These are phyloP conservation scores for Microtus oregoni DNA, from an alignment of 2,113 vertebrate genomes.

Conservation along the genomic window DNA sequence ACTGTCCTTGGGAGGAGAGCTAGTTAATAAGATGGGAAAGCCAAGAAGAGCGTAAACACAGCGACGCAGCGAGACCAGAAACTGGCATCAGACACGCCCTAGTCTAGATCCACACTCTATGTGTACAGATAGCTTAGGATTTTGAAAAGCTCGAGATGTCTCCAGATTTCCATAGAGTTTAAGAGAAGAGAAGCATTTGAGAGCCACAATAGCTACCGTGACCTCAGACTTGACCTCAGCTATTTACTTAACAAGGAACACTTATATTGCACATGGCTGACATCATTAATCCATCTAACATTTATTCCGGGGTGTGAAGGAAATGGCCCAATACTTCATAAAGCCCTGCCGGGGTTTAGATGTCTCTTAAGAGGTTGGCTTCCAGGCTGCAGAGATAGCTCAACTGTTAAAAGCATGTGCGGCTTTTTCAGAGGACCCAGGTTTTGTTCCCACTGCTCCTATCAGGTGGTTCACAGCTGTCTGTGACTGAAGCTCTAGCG, in stretches of 20 bases:
- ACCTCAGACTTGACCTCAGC: background rate
- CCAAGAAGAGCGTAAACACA: constrained; percentile 87
- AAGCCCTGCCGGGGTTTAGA: background rate
- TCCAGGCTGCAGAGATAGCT: background rate
- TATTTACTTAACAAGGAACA: background rate
- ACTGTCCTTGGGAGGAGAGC: constrained; percentile 92
- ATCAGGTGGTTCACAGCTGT: background rate
- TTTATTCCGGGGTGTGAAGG: background rate
- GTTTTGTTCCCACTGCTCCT: background rate
- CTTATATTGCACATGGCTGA: background rate
- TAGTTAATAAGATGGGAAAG: constrained; percentile 91
- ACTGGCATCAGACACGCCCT: constrained; percentile 60
- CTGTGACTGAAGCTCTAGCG: background rate
- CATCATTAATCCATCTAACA: background rate
- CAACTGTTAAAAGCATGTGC: background rate
- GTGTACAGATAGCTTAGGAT: constrained; percentile 49
- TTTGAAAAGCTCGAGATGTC: constrained; percentile 67
- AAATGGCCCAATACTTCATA: background rate
- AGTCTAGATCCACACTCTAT: constrained; percentile 41
- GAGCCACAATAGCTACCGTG: background rate
- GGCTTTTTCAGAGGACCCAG: background rate
- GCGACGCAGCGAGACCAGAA: constrained; percentile 78
- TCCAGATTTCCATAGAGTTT: constrained; percentile 48
- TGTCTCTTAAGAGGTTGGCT: background rate
- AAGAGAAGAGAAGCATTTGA: constrained; percentile 16